A percentile compares a stretch with the other conserved stretches of the same genome.
These are phyloP conservation scores for Eriocheir sinensis DNA, from an alignment of 1,140 invertebrate species.

Conservation along the genomic window DNA sequence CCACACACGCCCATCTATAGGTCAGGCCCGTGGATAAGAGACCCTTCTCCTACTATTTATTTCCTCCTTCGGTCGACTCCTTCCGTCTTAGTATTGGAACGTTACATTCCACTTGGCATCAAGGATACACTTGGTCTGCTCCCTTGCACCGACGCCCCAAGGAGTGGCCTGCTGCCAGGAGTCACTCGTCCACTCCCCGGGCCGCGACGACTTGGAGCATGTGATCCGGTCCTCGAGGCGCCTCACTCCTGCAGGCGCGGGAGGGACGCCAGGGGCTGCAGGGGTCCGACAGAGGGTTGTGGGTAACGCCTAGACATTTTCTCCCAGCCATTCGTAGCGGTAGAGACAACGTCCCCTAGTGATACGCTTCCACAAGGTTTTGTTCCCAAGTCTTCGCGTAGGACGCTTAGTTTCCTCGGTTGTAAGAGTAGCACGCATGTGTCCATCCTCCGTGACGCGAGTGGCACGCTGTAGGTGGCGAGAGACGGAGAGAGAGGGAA, in stretches of 20 bases:
- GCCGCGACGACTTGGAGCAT: no score
- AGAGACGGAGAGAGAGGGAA: background rate
- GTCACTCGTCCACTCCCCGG: no score
- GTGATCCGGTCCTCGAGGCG: no score
- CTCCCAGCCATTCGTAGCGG: background rate
- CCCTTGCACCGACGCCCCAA: no score
- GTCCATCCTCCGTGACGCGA: background rate
- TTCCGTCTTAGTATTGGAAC: background rate
- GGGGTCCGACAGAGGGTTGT: background rate
- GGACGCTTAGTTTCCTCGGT: background rate
- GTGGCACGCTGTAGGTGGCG: no score
- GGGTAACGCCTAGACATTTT: slow-evolving; percentile 5
- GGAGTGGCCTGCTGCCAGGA: no score
- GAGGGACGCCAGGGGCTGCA: background rate
- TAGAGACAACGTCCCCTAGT: no score
- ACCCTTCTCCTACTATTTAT: background rate
- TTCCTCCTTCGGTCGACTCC: background rate
- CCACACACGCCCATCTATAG: no score
- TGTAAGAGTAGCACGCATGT: background rate
- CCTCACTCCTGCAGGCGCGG: background rate
- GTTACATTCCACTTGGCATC: background rate
- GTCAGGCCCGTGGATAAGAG: background rate
- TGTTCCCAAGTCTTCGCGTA: background rate
- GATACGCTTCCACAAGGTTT: background rate
- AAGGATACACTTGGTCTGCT: background rate